A percentile compares a stretch with the other conserved stretches of the same genome.
phyloP scores from a whole-genome alignment of 2,888 invertebrate species.

The Luffia ferchaultella region DNA sequence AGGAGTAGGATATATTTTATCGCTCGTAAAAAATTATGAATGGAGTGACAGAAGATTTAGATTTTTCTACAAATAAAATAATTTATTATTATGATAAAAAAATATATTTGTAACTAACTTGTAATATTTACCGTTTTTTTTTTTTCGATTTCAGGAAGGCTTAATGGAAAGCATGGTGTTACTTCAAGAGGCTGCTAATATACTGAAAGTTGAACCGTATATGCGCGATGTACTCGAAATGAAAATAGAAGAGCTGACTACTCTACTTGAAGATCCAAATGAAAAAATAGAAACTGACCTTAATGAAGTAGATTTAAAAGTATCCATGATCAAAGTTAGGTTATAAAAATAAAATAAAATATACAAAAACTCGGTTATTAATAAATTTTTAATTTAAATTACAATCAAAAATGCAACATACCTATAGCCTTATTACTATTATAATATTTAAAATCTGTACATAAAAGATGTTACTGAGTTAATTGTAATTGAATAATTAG shows the following conservation, averaged over 20 bases:
- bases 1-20: background rate
- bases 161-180: constrained; percentile 62
- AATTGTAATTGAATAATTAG: too few relatives aligned
- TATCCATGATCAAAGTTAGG: background rate
- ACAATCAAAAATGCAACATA: too few relatives aligned
- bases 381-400: too few relatives aligned
- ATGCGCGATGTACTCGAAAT: constrained; percentile 58
- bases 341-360: background rate
- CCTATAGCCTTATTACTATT: too few relatives aligned
- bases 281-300: constrained; percentile 5
- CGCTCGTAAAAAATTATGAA: constrained; percentile 9
- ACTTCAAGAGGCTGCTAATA: constrained; percentile 68
- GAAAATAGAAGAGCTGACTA: constrained; percentile 49
- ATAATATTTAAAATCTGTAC: too few relatives aligned
- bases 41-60: constrained; percentile 12
- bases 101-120: too few relatives aligned
- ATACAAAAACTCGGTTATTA: constrained; percentile 6
- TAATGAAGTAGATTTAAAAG: constrained; percentile 15
- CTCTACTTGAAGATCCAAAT: constrained; percentile 27
- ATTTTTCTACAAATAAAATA: constrained; percentile 16
- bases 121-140: background rate
- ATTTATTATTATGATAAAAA: constrained; percentile 1
- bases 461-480: too few relatives aligned
- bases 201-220: constrained; percentile 67
- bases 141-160: constrained; percentile 46